Percentiles rank a stretch among this genome's conserved stretches.
Evolutionary conservation across 2,113 vertebrate genomes (phyloP).

Genomic region (Neotoma lepida): DNA sequence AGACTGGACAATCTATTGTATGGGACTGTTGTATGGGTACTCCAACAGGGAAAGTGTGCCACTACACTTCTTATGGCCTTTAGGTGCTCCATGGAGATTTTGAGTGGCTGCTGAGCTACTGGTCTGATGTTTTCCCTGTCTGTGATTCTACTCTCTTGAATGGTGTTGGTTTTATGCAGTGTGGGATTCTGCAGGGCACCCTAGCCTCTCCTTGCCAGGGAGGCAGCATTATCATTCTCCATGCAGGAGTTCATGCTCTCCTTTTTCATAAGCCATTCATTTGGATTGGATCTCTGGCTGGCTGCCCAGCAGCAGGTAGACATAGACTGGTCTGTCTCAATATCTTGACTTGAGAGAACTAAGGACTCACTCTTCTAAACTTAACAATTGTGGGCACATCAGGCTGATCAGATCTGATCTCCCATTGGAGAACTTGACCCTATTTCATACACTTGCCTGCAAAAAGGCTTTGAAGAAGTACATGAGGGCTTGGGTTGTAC

Average conservation of each 20-base stretch:
- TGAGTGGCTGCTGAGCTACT: slow-evolving; percentile 47
- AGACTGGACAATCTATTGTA: background rate
- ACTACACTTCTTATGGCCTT: background rate
- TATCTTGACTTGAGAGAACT: background rate
- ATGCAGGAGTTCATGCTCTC: slow-evolving; percentile 61
- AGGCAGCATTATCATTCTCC: slow-evolving; percentile 64
- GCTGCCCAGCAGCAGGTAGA: background rate
- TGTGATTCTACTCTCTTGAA: slow-evolving; percentile 79
- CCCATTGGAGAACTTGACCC: background rate
- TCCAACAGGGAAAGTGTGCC: no score
- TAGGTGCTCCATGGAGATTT: background rate
- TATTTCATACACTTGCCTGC: slow-evolving; percentile 60
- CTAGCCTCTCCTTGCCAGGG: slow-evolving; percentile 77
- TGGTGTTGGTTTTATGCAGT: slow-evolving; percentile 83
- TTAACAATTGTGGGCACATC: background rate
- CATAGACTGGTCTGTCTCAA: background rate
- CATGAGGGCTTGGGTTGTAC: accelerated
- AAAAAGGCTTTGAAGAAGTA: slow-evolving; percentile 41
- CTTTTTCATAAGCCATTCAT: slow-evolving; percentile 49
- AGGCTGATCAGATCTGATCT: background rate
- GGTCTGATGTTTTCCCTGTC: slow-evolving; percentile 78
- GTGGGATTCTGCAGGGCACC: slow-evolving; percentile 79
- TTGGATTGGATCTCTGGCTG: slow-evolving; percentile 32
- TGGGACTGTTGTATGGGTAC: background rate
- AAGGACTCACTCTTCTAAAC: background rate